Evolutionary conservation across 1,140 invertebrate species (phyloP), one percentile per base, ranked within the genome.

Genomic region (Apis dorsata): DNA sequence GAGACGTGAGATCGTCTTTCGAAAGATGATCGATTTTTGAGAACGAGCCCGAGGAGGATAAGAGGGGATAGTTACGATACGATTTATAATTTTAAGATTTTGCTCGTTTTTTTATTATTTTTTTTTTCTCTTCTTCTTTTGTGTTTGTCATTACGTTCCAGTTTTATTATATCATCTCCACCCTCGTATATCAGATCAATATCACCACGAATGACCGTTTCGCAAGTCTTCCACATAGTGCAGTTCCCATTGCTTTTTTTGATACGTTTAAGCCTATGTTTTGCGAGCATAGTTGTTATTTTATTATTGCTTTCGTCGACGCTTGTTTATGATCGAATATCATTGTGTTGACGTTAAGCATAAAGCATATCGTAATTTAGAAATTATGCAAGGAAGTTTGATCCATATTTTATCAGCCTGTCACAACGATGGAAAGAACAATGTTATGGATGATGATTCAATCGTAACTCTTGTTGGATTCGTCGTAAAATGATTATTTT

Each of bases 401-500:
- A 9, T 7, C 21, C 51, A 15, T 28, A 28, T 15, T 34, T 62
- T 0, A 28, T 24, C 24, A 51, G 17, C 10, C 34, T 53, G 49
- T 28, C 28, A 59, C 28, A 17, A 11, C 78, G 77, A 74, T 21
- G 59, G 66, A 24, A n/a, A 72, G 69, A 72, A 85, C 80, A 85
- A 83, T 28, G 84, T 83, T 77, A 78, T 62, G 84, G 80, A 71
- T 83, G 84, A 71, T 71, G 69, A 21, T 51, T 57, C 84, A 83
- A 59, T 85, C 84, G 69, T 83, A 83, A 85, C 57, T 85, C 84
- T 85, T 83, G 84, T 85, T 76, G 59, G 57, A 77, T 68, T 68
- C n/a, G 55, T 77, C 60, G 74, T 71, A 0, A 4, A 7, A 44
- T 44, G 34, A 7, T 44, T 44, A 44, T 44, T 44, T 44, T 44